Evolutionary conservation across 1,140 invertebrate genomes (phyloP), one percentile per base, ranked within the genome.

Genomic region (Drosophila rhopaloa): DNA sequence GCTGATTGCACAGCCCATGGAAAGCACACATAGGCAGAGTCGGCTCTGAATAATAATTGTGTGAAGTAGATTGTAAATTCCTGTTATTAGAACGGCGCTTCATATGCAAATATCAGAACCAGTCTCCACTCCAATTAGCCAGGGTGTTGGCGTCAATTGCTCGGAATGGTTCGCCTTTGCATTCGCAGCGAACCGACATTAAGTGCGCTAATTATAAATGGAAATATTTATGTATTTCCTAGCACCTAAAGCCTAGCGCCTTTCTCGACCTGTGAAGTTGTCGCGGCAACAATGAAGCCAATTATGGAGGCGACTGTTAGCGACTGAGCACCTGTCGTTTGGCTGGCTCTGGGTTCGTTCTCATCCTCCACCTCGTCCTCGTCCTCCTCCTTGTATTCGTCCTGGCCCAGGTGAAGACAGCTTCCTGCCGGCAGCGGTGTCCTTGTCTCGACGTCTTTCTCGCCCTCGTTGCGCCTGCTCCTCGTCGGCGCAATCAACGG

Each of bases 271-370:
- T 86, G 78, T 63, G 61, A 83, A 80, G 62, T 80, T 79, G 80
- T 80, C 70, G 50, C 62, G 71, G 74, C 65, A 76, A 84, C 84
- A 83, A 83, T 89, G 70, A 80, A 74, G 84, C 73, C 83, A 88
- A 80, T 83, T 89, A 79, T 78, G 58, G 72, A 62, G 59, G 53
- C 51, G 56, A 55, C 61, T 50, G 43, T 43, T 47, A 32, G 56
- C 62, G 46, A 48, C 59, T 53, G 65, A 47, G 62, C 61, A 68
- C 62, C 56, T 76, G 73, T 76, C 63, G 50, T 63, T 59, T 65
- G 40, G 38, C 9, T 37, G 32, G 65, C 24, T 24, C 43, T 46
- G 43, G 16, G 4, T 11, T 10, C 8, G 9, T 13, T n/a, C 24
- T 24, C 37, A 10, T 37, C 56, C 55, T 58, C 44, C 44, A n/a